Conservation (phyloP, 2,797 vertebrate species). For the Gymnoscopelus microlampas region DNA sequence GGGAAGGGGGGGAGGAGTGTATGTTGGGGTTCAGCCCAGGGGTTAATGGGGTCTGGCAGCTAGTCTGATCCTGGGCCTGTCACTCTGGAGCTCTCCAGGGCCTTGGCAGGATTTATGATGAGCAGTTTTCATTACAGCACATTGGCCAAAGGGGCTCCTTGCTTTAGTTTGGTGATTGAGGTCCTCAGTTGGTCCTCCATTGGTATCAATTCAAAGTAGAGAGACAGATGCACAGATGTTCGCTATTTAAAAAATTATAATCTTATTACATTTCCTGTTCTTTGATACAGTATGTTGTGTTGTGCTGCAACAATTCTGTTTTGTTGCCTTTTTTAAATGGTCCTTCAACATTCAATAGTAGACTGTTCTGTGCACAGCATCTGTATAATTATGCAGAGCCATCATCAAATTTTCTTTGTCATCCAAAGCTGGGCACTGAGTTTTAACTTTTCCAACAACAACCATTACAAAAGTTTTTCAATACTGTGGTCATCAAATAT, state of each 20-base stretch:
- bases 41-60: constrained; percentile 60
- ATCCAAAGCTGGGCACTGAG: too few species aligned
- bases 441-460: too few species aligned
- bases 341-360: too few species aligned
- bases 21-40: constrained; percentile 8
- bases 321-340: too few species aligned
- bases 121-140: constrained; percentile 31
- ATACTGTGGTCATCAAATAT: too few species aligned
- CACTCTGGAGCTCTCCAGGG: constrained; percentile 37
- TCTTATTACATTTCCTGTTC: neutral
- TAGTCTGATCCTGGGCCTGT: constrained; percentile 49
- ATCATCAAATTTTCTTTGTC: too few species aligned
- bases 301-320: too few species aligned
- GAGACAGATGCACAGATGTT: constrained; percentile 9
- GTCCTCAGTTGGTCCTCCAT: constrained; percentile 12
- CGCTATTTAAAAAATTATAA: neutral
- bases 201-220: constrained; percentile 11
- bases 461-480: too few species aligned
- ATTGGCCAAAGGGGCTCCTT: constrained; percentile 9
- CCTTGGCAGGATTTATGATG: constrained; percentile 46
- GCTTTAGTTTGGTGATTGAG: constrained; percentile 20
- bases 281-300: neutral
- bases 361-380: too few species aligned
- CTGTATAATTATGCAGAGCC: too few species aligned
- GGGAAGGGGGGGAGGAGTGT: neutral